Percentiles rank a stretch among this genome's conserved stretches.
Evolutionary conservation across 2,113 vertebrate species (phyloP).

Genomic region (Callithrix jacchus): DNA sequence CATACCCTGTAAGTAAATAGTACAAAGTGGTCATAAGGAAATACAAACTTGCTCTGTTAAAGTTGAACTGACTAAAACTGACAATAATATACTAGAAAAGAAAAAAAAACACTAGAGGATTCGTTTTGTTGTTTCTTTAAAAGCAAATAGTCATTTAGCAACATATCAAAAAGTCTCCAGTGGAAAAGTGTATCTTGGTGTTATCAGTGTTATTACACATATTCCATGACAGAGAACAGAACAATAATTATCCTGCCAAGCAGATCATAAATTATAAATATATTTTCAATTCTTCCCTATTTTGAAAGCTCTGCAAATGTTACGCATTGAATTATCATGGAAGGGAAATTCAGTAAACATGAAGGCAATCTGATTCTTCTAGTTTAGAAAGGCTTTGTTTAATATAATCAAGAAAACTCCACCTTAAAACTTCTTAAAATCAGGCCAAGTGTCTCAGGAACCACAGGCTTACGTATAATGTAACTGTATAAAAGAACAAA

Average conservation of each 20-base stretch:
- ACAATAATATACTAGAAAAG: slow-evolving; percentile 9
- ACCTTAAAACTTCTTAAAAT: not conserved
- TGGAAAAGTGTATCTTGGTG: not conserved
- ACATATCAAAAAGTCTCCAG: slow-evolving; percentile 29
- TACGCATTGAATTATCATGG: not conserved
- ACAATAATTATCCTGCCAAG: slow-evolving; percentile 57
- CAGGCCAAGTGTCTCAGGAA: not conserved
- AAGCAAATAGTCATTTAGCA: slow-evolving; percentile 2
- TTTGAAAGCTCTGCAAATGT: slow-evolving; percentile 47
- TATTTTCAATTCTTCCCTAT: slow-evolving; percentile 43
- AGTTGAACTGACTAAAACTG: not conserved
- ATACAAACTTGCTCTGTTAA: not conserved
- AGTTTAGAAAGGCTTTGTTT: not conserved
- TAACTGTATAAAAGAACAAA: not conserved
- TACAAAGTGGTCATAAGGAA: not conserved
- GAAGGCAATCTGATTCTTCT: not conserved
- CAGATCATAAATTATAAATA: slow-evolving; percentile 46
- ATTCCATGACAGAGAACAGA: slow-evolving; percentile 56
- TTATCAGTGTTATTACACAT: slow-evolving; percentile 37
- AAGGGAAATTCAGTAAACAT: not conserved
- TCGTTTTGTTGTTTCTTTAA: not conserved
- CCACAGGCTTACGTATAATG: not conserved
- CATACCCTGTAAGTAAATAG: not conserved
- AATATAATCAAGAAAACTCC: not conserved
- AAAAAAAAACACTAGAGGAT: not conserved